A percentile compares a stretch with the other conserved stretches of the same genome.
These are phyloP conservation scores for Neodiprion fabricii DNA, from an alignment of 1,140 invertebrate species.

Conservation along the genomic window DNA sequence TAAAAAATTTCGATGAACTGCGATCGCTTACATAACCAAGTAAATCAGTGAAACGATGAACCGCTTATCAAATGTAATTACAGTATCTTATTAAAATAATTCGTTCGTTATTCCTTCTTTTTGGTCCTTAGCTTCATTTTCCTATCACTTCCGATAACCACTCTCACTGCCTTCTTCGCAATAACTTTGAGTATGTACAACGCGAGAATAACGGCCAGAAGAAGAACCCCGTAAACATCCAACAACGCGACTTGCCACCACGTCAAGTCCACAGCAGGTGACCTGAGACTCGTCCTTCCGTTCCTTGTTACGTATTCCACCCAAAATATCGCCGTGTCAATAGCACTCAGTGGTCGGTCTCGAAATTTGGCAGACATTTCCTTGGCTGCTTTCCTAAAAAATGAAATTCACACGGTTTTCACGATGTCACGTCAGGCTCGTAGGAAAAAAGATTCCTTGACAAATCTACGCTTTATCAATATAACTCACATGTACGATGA, in stretches of 20 bases:
- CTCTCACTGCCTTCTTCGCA: too few species aligned
- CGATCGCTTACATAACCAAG: too few species aligned
- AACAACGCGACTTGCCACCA: constrained; percentile 61
- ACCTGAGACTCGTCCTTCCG: constrained; percentile 56
- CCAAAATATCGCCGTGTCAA: constrained; percentile 66
- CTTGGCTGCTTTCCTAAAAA: constrained; percentile 33
- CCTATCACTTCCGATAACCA: too few species aligned
- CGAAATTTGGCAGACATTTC: constrained; percentile 38
- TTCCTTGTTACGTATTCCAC: constrained; percentile 66
- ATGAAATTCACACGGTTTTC: constrained; percentile 14
- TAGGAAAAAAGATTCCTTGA: too few species aligned
- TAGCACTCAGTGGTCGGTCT: constrained; percentile 57
- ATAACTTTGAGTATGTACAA: not conserved
- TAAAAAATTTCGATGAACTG: too few species aligned
- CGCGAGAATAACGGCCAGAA: constrained; percentile 23
- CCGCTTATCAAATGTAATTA: not conserved
- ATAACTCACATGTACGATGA: not conserved
- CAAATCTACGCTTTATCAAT: too few species aligned
- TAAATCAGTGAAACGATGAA: too few species aligned
- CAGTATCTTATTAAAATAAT: not conserved
- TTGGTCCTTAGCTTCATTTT: not conserved
- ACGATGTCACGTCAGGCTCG: not conserved
- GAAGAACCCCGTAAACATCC: constrained; percentile 44
- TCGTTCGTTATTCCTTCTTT: not conserved
- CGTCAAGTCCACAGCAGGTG: constrained; percentile 47